Percentiles rank a stretch among this genome's conserved stretches.
These are phyloP conservation scores for Triops longicaudatus DNA, from an alignment of 1,140 invertebrate genomes.

Conservation along the genomic window DNA sequence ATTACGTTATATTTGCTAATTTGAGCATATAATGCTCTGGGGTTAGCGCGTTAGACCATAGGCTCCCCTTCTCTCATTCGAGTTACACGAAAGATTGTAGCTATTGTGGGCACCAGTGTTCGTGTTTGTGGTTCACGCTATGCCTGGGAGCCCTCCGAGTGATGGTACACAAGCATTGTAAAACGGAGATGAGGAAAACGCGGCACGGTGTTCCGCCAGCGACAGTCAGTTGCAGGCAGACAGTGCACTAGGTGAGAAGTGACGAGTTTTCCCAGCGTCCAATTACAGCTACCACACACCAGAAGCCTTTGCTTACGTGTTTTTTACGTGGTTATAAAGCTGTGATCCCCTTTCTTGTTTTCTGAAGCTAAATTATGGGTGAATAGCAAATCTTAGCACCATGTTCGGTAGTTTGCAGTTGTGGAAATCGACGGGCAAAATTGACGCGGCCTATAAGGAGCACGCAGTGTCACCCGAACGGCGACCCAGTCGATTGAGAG, in stretches of 20 bases:
- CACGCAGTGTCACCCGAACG: not conserved
- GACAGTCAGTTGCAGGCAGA: constrained; percentile 2
- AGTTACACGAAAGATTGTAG: too few species aligned
- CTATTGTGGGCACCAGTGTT: not conserved
- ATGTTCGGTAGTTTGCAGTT: constrained; percentile 19
- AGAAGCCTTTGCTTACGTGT: not conserved
- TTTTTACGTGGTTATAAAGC: not conserved
- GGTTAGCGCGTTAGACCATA: not conserved
- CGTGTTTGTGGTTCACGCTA: not conserved
- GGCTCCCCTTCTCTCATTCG: not conserved
- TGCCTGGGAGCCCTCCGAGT: constrained; percentile 4
- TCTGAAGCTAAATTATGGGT: not conserved
- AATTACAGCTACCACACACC: not conserved
- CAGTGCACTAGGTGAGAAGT: constrained; percentile 4
- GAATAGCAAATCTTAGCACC: not conserved
- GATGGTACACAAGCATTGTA: not conserved
- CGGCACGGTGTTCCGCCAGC: not conserved
- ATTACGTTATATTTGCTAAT: constrained; percentile 4
- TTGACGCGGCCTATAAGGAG: constrained; percentile 21
- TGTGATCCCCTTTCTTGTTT: not conserved
- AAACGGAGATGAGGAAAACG: not conserved
- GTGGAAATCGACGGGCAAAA: constrained; percentile 26
- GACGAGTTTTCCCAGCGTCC: not conserved
- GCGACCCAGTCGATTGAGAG: not conserved
- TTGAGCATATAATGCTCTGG: constrained; percentile 8